phyloP scores from a whole-genome alignment of 2,797 vertebrate genomes.

The Lagodon rhomboides region DNA sequence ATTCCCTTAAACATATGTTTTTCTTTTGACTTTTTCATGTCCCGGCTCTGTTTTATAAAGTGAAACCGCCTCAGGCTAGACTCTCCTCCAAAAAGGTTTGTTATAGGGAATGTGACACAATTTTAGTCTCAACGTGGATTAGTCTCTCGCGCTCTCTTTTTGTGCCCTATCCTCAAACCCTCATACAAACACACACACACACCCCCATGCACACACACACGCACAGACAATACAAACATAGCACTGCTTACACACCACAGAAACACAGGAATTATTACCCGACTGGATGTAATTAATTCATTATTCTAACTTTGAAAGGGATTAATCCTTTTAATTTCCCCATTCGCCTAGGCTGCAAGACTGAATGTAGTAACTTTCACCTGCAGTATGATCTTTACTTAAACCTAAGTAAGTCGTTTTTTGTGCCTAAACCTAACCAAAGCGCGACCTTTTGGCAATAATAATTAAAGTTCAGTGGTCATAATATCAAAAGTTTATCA shows the following conservation, averaged over 20 bases:
- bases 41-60: neutral
- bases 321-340: neutral
- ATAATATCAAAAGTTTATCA: too few relatives aligned
- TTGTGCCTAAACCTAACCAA: too few relatives aligned
- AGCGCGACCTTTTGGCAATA: too few relatives aligned
- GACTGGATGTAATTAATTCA: too few relatives aligned
- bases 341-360: too few relatives aligned
- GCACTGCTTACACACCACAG: neutral
- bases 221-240: neutral
- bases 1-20: neutral
- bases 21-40: neutral
- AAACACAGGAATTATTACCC: too few relatives aligned
- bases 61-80: constrained; percentile 6
- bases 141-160: neutral
- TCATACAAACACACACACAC: too few relatives aligned
- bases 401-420: too few relatives aligned
- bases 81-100: neutral
- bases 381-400: too few relatives aligned
- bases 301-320: neutral
- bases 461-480: too few relatives aligned
- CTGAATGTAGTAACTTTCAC: too few relatives aligned
- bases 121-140: neutral
- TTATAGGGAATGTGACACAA: neutral
- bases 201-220: neutral
- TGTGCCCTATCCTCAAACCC: too few relatives aligned